Base-by-base conservation (phyloP, 2,797 vertebrate genomes). In the Neomorphus geoffroyi region DNA sequence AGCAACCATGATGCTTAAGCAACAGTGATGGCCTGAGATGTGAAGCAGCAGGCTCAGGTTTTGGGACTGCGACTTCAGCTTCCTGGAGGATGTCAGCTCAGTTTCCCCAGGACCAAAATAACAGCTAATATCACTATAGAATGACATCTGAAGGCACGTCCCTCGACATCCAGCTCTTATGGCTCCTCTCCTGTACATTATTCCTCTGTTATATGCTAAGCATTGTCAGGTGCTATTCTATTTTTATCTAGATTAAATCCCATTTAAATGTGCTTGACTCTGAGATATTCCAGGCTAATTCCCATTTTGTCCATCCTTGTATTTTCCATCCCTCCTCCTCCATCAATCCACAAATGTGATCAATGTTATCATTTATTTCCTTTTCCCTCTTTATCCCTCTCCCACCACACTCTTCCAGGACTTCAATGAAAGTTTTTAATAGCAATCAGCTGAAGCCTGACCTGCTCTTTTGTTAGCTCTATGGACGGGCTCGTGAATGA, bases 171-270 rank as follows among this genome's bases (percentile, higher is more conserved):
- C 19, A 58, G 64, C 37, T 78, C 45, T 50, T 70, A 24, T 5
- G 4, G 62, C 70, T 91, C 43, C 60, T 84, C 66, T 80, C 62
- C 32, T 43, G 26, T 10, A 1, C 10, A 11, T 64, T 78, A n/a
- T 35, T 67, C 18, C 61, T 75, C 57, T 67, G 54, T 88, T 87
- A 58, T 0, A 10, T 58, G 73, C 71, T 79, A 45, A 92, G 57
- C 35, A 22, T 65, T 78, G 28, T 77, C 79, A 92, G 70, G 75
- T 30, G 53, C 60, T 50, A 9, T 71, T 93, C 91, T 69, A 11
- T 89, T 43, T 87, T 94, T 88, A 90, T 75, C 82, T 94, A 69
- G 90, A 96, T 96, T 88, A 93, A 94, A 96, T 88, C 92, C 72
- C 54, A 70, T 84, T 82, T 92, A 78, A 94, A 91, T 8, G 3